Evolutionary conservation across 2,113 vertebrate species (phyloP).

Genomic region (Casuarius casuarius): DNA sequence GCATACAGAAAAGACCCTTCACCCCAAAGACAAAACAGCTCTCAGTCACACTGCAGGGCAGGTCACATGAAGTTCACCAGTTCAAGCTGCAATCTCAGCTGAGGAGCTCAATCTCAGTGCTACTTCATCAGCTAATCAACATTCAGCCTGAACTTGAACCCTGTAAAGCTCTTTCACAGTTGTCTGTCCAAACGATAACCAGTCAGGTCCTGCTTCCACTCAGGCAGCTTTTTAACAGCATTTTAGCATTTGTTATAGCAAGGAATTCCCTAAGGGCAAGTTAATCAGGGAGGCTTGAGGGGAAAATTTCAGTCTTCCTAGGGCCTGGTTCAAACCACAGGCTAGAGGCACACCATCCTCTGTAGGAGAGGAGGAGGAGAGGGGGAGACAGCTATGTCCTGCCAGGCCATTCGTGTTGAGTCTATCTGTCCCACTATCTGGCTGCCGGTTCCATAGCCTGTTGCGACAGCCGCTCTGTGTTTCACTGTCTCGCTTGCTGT

Average conservation of each 20-base stretch:
- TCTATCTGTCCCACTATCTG: neutral
- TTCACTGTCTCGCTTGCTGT: neutral
- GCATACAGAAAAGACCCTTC: neutral
- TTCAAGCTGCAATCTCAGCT: too few relatives aligned
- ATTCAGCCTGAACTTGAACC: too few relatives aligned
- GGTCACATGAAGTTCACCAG: too few relatives aligned
- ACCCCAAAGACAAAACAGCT: neutral
- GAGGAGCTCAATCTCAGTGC: too few relatives aligned
- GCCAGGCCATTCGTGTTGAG: neutral
- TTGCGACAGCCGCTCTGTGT: neutral
- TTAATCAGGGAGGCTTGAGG: neutral
- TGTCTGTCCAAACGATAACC: too few relatives aligned
- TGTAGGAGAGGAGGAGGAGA: neutral
- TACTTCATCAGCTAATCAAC: too few relatives aligned
- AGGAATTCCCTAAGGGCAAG: neutral
- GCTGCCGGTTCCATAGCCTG: neutral
- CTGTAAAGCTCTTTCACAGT: too few relatives aligned
- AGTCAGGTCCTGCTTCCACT: too few relatives aligned
- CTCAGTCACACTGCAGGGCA: too few relatives aligned
- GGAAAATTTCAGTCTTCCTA: fast-evolving
- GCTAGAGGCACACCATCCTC: neutral
- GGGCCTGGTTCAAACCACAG: fast-evolving
- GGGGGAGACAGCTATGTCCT: fast-evolving
- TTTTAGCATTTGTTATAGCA: too few relatives aligned
- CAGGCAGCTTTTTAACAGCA: neutral